Percentiles rank a stretch among this genome's conserved stretches.
Evolutionary conservation across 2,797 vertebrate species (phyloP).

Genomic region (Fratercula arctica): DNA sequence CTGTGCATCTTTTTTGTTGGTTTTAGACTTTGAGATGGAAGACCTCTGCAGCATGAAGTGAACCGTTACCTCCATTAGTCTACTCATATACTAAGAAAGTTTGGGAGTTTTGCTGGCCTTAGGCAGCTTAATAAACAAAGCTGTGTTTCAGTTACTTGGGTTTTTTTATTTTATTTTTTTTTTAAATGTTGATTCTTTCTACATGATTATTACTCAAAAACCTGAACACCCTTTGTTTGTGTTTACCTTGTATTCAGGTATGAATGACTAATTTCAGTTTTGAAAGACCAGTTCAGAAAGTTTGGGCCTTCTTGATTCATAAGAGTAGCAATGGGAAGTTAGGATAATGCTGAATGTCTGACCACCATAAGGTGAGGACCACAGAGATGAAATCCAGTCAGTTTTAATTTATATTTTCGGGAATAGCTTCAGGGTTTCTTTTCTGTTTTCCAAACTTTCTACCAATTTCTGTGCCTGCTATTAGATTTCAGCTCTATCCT

Average conservation of each 20-base stretch:
- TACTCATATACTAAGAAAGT: background rate
- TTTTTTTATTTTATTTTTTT: background rate
- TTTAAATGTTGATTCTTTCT: background rate
- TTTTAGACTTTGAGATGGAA: background rate
- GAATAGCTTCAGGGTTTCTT: background rate
- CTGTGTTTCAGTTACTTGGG: background rate
- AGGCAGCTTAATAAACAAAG: background rate
- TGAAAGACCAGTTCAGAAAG: background rate
- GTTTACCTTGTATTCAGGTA: background rate
- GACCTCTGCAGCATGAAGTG: background rate
- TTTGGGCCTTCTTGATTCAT: background rate
- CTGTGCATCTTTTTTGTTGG: rapidly evolving
- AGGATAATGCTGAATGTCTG: background rate
- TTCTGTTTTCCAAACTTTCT: background rate
- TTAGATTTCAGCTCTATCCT: background rate
- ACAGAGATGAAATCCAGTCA: background rate
- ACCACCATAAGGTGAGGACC: background rate
- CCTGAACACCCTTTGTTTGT: background rate
- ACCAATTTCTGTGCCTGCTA: background rate
- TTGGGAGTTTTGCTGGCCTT: background rate
- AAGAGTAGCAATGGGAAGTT: background rate
- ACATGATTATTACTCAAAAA: background rate
- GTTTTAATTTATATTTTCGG: background rate
- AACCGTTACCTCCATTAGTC: background rate
- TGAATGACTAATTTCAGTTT: background rate